Evolutionary conservation across 1,140 invertebrate species (phyloP).

Genomic region (Tetramorium simillimum): DNA sequence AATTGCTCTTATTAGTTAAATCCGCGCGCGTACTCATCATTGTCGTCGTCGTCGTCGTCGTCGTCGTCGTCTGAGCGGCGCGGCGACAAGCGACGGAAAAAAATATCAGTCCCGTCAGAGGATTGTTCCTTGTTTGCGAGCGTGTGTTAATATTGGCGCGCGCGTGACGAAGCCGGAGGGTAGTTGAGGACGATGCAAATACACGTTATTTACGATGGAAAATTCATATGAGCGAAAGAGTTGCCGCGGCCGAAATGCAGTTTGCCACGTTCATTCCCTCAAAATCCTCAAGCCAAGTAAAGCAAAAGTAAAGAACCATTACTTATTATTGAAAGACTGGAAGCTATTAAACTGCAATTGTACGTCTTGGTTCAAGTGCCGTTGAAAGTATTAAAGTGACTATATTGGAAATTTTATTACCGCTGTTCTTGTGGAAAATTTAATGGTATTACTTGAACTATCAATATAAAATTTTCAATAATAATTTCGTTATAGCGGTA

Average conservation of each 20-base stretch:
- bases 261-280: neutral
- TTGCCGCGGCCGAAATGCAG: neutral
- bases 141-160: conserved; percentile 17
- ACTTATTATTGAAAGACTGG: conserved; percentile 9
- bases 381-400: conserved; percentile 30
- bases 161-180: neutral
- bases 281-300: neutral
- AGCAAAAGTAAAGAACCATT: neutral
- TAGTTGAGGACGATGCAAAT: neutral
- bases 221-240: conserved; percentile 15
- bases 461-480: conserved; percentile 13
- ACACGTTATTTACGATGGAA: conserved; percentile 6
- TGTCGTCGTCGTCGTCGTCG: neutral
- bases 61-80: conserved; percentile 26
- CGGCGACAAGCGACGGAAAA: conserved; percentile 17
- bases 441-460: conserved; percentile 19
- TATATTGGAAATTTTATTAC: conserved; percentile 44
- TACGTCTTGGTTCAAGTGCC: conserved; percentile 22
- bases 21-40: conserved; percentile 67
- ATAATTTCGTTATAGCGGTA: neutral
- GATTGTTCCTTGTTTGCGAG: neutral
- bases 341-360: conserved; percentile 28
- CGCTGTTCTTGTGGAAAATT: conserved; percentile 25
- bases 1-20: conserved; percentile 85
- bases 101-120: conserved; percentile 21